Evolutionary conservation across 2,888 invertebrate genomes (phyloP).

Genomic region (Melieria picta): DNA sequence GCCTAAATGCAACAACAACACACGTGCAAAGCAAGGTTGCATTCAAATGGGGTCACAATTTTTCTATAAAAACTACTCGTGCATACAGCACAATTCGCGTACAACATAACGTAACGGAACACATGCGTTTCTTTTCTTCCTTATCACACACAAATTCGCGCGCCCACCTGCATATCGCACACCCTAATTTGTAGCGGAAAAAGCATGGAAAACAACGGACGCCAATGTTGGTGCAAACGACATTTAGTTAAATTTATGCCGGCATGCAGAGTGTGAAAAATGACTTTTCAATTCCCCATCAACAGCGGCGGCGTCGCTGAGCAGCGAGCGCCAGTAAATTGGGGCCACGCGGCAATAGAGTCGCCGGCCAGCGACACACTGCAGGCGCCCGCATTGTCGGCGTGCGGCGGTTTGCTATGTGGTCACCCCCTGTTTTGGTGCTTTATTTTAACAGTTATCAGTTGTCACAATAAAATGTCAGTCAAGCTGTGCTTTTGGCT

Average conservation of each 20-base stretch:
- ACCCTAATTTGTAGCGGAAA: slow-evolving; percentile 1
- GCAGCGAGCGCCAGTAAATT: neutral
- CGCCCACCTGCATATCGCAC: neutral
- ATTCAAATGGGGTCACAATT: neutral
- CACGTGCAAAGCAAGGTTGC: neutral
- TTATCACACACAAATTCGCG: neutral
- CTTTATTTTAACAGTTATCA: neutral
- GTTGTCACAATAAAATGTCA: neutral
- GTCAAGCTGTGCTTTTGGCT: neutral
- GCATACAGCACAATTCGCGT: too few relatives aligned
- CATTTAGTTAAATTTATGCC: slow-evolving; percentile 1
- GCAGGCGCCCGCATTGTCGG: neutral
- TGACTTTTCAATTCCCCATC: slow-evolving; percentile 6
- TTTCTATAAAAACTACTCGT: too few relatives aligned
- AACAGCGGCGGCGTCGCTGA: neutral
- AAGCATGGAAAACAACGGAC: neutral
- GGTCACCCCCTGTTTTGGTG: neutral
- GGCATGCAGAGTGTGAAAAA: slow-evolving; percentile 9
- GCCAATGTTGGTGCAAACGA: neutral
- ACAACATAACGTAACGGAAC: neutral
- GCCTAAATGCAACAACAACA: neutral
- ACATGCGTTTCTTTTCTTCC: neutral
- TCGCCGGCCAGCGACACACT: neutral
- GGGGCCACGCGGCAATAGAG: neutral
- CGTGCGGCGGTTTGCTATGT: neutral